Conservation (phyloP, 2,797 vertebrate species). For the Ibycter americanus region DNA sequence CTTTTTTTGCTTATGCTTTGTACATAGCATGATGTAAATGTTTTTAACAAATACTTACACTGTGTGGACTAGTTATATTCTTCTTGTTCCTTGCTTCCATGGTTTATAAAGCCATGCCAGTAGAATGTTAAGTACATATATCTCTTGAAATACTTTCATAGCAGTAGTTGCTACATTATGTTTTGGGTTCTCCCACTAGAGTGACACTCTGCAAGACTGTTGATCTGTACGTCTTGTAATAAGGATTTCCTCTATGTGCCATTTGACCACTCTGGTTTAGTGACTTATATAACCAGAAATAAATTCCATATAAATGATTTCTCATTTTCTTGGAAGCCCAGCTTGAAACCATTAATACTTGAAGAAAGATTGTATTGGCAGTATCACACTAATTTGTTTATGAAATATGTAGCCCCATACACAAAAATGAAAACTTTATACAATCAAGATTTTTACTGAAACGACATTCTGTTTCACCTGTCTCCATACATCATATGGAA, state of each 20-base stretch:
- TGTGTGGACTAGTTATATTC: background rate
- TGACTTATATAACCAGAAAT: background rate
- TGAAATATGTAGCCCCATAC: background rate
- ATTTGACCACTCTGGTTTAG: background rate
- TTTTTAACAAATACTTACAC: background rate
- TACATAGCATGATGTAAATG: background rate
- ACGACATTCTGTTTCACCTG: background rate
- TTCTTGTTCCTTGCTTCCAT: background rate
- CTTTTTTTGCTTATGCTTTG: background rate
- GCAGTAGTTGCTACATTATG: background rate
- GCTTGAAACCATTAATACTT: background rate
- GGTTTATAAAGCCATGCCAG: background rate
- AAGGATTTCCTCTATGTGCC: background rate
- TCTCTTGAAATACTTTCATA: background rate
- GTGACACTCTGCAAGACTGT: background rate
- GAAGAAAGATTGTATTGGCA: background rate
- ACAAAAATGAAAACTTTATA: background rate
- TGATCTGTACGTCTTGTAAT: background rate
- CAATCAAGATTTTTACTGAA: background rate
- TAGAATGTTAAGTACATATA: background rate
- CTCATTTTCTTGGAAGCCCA: background rate
- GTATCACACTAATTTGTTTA: background rate
- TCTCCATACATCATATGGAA: background rate
- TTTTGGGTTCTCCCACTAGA: background rate
- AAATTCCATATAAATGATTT: background rate